A percentile compares a stretch with the other conserved stretches of the same genome.
Conservation (phyloP, 1,140 invertebrate species). For the Rhagoletis zephyria region DNA sequence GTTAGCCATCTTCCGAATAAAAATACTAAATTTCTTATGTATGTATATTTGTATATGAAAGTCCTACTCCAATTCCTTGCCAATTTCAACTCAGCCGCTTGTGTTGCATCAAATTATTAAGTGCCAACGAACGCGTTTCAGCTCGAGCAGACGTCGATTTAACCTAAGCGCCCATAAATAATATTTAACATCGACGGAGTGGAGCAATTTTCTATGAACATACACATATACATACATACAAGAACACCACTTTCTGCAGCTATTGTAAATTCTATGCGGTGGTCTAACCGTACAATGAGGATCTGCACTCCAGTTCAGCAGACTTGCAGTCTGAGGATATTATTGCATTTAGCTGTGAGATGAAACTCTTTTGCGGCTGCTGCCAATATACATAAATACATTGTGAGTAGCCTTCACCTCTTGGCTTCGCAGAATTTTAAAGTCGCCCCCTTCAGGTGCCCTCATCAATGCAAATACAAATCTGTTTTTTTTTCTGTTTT, state of each 20-base stretch:
- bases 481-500: neutral
- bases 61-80: neutral
- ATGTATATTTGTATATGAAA: neutral
- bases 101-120: neutral
- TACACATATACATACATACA: neutral
- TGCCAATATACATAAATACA: neutral
- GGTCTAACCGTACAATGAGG: neutral
- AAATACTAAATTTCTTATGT: neutral
- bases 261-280: neutral
- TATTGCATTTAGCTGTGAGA: neutral
- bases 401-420: no score
- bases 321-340: no score
- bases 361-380: neutral
- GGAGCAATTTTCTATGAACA: neutral
- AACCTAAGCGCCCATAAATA: slow-evolving; percentile 31
- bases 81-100: neutral
- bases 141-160: neutral
- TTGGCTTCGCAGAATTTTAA: no score
- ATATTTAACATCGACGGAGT: neutral
- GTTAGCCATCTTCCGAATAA: neutral
- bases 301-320: no score
- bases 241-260: neutral
- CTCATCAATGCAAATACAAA: neutral
- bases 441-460: no score
- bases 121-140: slow-evolving; percentile 23